phyloP scores from a whole-genome alignment of 2,888 invertebrate species.

The Lasius fuliginosus region DNA sequence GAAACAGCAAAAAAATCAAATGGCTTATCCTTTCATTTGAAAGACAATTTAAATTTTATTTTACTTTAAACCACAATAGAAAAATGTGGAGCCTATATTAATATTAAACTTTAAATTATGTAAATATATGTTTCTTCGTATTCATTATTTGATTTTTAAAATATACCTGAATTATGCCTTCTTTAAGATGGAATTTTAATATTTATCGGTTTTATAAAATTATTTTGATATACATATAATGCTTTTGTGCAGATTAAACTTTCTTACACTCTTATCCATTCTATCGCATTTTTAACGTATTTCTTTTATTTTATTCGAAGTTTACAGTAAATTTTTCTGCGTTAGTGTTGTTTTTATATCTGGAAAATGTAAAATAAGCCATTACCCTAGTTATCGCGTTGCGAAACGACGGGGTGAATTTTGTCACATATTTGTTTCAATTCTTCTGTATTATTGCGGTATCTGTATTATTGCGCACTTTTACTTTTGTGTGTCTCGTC shows the following conservation, averaged over 20 bases:
- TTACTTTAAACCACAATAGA: background rate
- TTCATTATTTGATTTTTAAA: background rate
- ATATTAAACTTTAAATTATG: background rate
- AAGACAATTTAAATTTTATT: slow-evolving; percentile 3
- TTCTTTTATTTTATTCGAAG: background rate
- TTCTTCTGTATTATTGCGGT: background rate
- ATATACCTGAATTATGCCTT: background rate
- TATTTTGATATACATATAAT: background rate
- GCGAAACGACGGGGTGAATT: background rate
- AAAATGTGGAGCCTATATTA: background rate
- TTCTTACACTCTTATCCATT: background rate
- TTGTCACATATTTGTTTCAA: background rate
- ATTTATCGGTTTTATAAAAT: background rate
- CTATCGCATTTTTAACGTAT: background rate
- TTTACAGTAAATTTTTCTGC: background rate
- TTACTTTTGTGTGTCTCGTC: background rate
- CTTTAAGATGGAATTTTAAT: background rate
- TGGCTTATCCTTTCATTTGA: background rate
- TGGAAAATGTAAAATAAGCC: background rate
- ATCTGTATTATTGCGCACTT: background rate
- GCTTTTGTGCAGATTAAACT: background rate
- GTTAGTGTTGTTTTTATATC: background rate
- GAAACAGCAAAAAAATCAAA: background rate
- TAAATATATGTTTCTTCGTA: background rate
- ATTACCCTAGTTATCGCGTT: background rate